Percentiles rank a stretch among this genome's conserved stretches.
phyloP scores from a whole-genome alignment of 2,113 vertebrate species.

The Forbesichthys papilliferus region DNA sequence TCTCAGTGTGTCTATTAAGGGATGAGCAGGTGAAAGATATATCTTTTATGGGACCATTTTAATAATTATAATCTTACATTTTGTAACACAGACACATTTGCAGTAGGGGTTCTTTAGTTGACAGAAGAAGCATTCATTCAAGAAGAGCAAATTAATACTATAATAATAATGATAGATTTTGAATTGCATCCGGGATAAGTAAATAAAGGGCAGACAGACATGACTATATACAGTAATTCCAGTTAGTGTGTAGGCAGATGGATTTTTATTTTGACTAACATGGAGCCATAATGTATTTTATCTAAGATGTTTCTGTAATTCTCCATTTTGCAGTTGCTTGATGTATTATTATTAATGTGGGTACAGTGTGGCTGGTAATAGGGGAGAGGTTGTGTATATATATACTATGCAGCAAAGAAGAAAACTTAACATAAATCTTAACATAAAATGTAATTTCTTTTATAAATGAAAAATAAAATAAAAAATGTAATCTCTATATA shows the following conservation, averaged over 20 bases:
- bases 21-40: conserved; percentile 40
- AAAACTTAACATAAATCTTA: no score
- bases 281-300: no score
- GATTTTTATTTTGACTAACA: no score
- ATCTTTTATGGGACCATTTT: conserved; percentile 39
- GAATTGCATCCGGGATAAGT: conserved; percentile 4
- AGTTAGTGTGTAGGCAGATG: conserved; percentile 10
- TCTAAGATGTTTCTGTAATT: no score
- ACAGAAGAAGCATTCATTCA: not conserved
- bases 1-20: conserved; percentile 34
- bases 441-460: no score
- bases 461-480: no score
- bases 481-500: no score
- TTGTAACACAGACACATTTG: conserved; percentile 8
- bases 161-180: conserved; percentile 18
- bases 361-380: no score
- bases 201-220: not conserved
- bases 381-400: no score
- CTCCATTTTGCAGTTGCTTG: no score
- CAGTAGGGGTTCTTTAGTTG: not conserved
- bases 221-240: not conserved
- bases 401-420: no score
- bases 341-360: no score
- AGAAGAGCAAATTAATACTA: conserved; percentile 20
- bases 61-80: conserved; percentile 47